These are phyloP conservation scores for Scaptomyza tumidula DNA, from an alignment of 2,888 invertebrate genomes.

Conservation along the genomic window DNA sequence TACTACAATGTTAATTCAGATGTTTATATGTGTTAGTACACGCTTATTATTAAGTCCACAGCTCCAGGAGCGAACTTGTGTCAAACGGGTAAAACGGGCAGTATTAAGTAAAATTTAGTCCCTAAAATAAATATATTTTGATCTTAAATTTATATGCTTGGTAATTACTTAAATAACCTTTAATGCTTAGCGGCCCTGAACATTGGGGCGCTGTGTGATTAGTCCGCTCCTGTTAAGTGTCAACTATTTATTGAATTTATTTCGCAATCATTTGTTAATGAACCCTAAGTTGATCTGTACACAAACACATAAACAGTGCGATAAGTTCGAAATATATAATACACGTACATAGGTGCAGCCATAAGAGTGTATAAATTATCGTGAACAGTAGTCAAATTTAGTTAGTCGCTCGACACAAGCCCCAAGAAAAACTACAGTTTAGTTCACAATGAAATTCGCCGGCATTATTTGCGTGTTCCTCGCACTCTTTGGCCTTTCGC, in stretches of 20 bases:
- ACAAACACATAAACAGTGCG: slow-evolving; percentile 12
- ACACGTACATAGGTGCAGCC: background rate
- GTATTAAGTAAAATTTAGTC: background rate
- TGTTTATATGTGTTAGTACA: background rate
- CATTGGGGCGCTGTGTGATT: background rate
- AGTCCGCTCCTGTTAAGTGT: background rate
- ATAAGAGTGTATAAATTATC: slow-evolving; percentile 48
- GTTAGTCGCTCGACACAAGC: slow-evolving; percentile 43
- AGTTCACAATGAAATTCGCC: slow-evolving; percentile 50
- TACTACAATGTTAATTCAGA: background rate
- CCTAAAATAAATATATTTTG: background rate
- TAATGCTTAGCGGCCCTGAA: background rate
- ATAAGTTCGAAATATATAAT: background rate
- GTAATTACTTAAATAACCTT: background rate
- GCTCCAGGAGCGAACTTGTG: slow-evolving; percentile 10
- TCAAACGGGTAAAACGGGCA: background rate
- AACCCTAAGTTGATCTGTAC: slow-evolving; percentile 34
- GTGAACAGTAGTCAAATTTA: slow-evolving; percentile 3
- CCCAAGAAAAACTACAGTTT: slow-evolving; percentile 1
- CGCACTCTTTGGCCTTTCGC: slow-evolving; percentile 50
- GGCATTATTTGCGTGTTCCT: slow-evolving; percentile 47
- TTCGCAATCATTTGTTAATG: slow-evolving; percentile 64
- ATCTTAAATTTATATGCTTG: too few species aligned
- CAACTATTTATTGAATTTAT: slow-evolving; percentile 24
- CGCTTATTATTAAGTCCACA: background rate